phyloP scores from a whole-genome alignment of 1,140 invertebrate species.

The Lepidurus arcticus region DNA sequence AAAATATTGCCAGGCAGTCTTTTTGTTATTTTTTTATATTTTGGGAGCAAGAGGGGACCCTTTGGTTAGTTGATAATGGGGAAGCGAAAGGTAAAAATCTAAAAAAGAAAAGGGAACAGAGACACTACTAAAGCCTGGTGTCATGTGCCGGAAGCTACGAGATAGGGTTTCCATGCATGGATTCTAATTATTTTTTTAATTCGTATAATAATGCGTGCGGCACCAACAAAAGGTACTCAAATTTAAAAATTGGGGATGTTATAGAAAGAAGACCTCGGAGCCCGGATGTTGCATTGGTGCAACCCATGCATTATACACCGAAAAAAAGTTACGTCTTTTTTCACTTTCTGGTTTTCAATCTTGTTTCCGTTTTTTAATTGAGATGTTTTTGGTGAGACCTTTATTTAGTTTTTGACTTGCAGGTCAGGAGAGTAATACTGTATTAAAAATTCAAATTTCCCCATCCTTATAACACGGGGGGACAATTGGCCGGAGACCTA shows the following conservation, averaged over 20 bases:
- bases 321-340: background rate
- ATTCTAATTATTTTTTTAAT: conserved; percentile 21
- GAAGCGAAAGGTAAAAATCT: background rate
- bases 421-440: no score
- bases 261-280: background rate
- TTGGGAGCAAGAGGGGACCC: background rate
- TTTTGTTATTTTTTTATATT: background rate
- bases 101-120: background rate
- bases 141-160: conserved; percentile 17
- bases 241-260: background rate
- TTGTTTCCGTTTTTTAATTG: conserved; percentile 11
- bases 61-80: background rate
- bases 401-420: background rate
- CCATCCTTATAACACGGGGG: no score
- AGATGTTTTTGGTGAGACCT: background rate
- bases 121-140: background rate
- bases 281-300: conserved; percentile 11
- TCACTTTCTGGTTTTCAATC: background rate
- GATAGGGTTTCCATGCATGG: conserved; percentile 21
- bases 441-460: no score
- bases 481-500: no score
- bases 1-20: conserved; percentile 1
- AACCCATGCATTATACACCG: background rate
- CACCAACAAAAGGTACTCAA: conserved; percentile 3
- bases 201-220: conserved; percentile 21